Conservation (phyloP, 2,797 vertebrate genomes). For the Amphiprion clarkii region DNA sequence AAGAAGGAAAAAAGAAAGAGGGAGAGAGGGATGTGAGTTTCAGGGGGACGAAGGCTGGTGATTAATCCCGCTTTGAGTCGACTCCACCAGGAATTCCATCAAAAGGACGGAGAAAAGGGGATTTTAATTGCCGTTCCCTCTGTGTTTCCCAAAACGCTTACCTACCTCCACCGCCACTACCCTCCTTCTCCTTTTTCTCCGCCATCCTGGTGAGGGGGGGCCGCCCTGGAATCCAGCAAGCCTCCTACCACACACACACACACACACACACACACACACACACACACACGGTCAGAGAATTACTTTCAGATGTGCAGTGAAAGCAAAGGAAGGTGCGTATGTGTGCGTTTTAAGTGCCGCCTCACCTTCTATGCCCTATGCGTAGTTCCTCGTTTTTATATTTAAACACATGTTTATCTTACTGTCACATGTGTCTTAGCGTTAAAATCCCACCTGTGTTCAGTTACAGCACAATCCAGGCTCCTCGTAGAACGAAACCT, state of each 20-base stretch:
- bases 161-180: constrained; percentile 62
- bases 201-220: constrained; percentile 74
- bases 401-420: constrained; percentile 55
- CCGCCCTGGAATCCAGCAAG: constrained; percentile 79
- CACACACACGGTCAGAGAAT: constrained; percentile 70
- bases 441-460: constrained; percentile 56
- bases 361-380: constrained; percentile 43
- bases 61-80: constrained; percentile 85
- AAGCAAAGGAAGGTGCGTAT: constrained; percentile 63
- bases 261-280: constrained; percentile 56
- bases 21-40: constrained; percentile 77
- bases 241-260: constrained; percentile 64
- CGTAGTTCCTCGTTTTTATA: constrained; percentile 46
- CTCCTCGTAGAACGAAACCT: constrained; percentile 34
- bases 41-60: constrained; percentile 74
- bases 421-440: constrained; percentile 40
- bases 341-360: constrained; percentile 53
- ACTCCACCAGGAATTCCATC: constrained; percentile 85
- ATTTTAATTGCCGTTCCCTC: constrained; percentile 85
- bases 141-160: constrained; percentile 82
- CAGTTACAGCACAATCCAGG: constrained; percentile 49
- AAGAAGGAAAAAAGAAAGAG: constrained; percentile 51
- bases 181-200: constrained; percentile 54
- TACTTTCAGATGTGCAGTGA: constrained; percentile 85
- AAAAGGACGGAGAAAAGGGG: constrained; percentile 79